Evolutionary conservation across 2,113 vertebrate species (phyloP).

Genomic region (Clupea harengus): DNA sequence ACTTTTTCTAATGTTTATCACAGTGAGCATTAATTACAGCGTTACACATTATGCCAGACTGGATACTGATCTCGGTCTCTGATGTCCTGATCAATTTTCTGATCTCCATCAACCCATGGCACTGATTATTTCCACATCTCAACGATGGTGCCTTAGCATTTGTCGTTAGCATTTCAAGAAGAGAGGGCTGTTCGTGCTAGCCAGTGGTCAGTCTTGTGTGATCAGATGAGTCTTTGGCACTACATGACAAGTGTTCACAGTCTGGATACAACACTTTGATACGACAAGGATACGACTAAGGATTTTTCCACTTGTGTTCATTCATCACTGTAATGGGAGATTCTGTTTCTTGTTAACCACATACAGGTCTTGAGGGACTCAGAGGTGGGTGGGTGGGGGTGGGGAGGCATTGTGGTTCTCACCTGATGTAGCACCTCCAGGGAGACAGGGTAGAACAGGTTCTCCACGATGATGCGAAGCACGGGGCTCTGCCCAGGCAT

Average conservation of each 20-base stretch:
- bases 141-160: not conserved
- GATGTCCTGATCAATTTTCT: not conserved
- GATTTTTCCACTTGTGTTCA: not conserved
- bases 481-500: slow-evolving; percentile 69
- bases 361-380: not conserved
- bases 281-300: not conserved
- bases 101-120: not conserved
- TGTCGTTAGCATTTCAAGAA: not conserved
- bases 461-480: slow-evolving; percentile 80
- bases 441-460: slow-evolving; percentile 76
- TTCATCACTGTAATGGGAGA: not conserved
- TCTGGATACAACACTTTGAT: not conserved
- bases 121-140: not conserved
- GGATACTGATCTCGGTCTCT: not conserved
- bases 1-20: not conserved
- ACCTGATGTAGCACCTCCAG: slow-evolving; percentile 83
- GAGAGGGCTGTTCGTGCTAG: not conserved
- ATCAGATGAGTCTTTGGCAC: not conserved
- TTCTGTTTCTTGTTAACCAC: not conserved
- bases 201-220: not conserved
- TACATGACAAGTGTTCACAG: not conserved
- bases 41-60: not conserved
- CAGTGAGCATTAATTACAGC: not conserved
- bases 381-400: not conserved
- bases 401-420: slow-evolving; percentile 34